phyloP scores from a whole-genome alignment of 2,113 vertebrate genomes.

The Nothoprocta pentlandii region DNA sequence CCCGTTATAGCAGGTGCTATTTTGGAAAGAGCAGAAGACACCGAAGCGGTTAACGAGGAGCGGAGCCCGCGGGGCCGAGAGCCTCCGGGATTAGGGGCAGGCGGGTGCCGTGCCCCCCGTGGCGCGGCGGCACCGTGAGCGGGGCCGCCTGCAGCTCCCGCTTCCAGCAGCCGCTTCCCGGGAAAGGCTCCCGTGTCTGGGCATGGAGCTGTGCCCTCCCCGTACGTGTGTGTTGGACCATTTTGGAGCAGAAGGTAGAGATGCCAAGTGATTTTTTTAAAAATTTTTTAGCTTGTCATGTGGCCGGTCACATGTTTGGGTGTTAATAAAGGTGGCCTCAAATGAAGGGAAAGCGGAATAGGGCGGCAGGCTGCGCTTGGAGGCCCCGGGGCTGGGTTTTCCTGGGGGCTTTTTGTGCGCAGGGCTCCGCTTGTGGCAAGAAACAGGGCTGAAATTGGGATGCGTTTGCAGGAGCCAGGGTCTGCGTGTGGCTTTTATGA shows the following conservation, averaged over 20 bases:
- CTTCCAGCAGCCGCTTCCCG: background rate
- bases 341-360: background rate
- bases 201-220: background rate
- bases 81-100: constrained; percentile 36
- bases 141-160: background rate
- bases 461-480: background rate
- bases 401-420: accelerated
- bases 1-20: constrained; percentile 29
- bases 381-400: background rate
- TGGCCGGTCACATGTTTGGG: background rate
- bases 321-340: constrained; percentile 17
- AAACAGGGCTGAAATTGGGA: accelerated
- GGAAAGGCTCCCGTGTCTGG: background rate
- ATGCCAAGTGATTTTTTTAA: too few relatives aligned
- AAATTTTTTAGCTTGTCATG: background rate
- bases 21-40: constrained; percentile 55
- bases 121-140: too few relatives aligned
- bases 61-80: constrained; percentile 34
- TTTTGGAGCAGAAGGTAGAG: too few relatives aligned
- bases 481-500: accelerated
- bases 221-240: background rate
- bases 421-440: accelerated
- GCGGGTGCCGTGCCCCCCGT: background rate
- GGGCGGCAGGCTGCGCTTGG: background rate
- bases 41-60: constrained; percentile 56